Base-by-base conservation (phyloP, 2,113 vertebrate genomes). In the Damaliscus lunatus region DNA sequence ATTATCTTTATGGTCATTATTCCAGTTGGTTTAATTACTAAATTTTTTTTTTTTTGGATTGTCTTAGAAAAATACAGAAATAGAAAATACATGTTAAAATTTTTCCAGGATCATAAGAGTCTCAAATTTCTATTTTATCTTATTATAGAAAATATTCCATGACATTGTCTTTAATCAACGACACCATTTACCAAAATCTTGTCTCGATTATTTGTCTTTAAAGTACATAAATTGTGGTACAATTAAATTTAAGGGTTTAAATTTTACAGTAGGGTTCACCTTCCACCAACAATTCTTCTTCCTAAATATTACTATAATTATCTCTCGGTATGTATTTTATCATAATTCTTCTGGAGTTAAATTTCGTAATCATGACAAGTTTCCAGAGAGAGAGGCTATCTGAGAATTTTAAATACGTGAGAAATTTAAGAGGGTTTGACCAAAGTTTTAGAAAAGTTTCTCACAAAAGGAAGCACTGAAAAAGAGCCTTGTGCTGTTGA, bases 231-330 rank as follows among this genome's bases (percentile, higher is more conserved):
- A 52, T 80, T 85, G 48, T 64, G 25, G 50, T 88, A 43, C 96
- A 91, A 78, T 95, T 86, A 96, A 89, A 78, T 74, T 57, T 62
- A 84, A 96, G 43, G 2, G 46, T 98, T 96, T 74, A 90, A 86
- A 84, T 36, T 48, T 94, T 57, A 59, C 50, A 7, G 78, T 93
- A 71, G 27, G 55, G 83, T 59, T 91, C 48, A 92, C 40, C 13
- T 94, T 74, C 9, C 95, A 57, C 15, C n/a, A 67, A 88, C 78
- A 94, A 33, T 81, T 87, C 8, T 95, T 23, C 33, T 55, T 90
- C 36, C 10, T 15, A 62, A 6, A 25, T 78, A 11, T 31, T 92
- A 83, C 15, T 59, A 71, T 82, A 57, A 33, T 59, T 62, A 48
- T 60, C 55, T 17, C 16, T 91, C 43, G 74, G 36, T 50, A 23